Evolutionary conservation across 1,140 invertebrate species (phyloP), one percentile per base, ranked within the genome.

Genomic region (Euwallacea fornicatus): DNA sequence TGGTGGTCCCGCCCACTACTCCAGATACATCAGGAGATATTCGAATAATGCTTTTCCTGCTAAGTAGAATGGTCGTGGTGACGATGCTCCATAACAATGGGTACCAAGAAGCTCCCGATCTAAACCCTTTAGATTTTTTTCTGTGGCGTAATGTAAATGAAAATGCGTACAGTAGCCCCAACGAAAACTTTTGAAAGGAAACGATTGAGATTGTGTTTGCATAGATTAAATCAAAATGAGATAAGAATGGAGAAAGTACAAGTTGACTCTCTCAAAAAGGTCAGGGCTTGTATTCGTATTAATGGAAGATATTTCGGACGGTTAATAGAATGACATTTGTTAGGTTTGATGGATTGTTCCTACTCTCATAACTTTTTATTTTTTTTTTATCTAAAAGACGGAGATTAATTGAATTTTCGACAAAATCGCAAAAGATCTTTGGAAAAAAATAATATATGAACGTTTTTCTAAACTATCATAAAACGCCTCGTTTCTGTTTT

Each of bases 111-210:
- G 46, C 46, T n/a, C 46, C 46, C 46, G 6, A 50, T 50, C 46
- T 50, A 50, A 13, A 56, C 7, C 54, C 16, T 11, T 56, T 60
- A 10, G 9, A 60, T 60, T 60, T 60, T 60, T 60, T 13, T 41
- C 58, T 60, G 7, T 41, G 2, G 2, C 0, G 58, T 33, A 60
- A 10, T 10, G 16, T 13, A 41, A 60, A 3, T 6, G 21, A 33
- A 4, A 33, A 33, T 33, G 4, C 21, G 4, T 33, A 33, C 21
- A 33, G 21, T 33, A 33, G 21, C 58, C 9, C 54, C 54, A 56
- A 56, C 2, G 54, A 56, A 56, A 1, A n/a, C 54, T 13, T 13
- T 56, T 56, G 11, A 56, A 56, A 6, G 16, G 0, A 13, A 56
- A n/a, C 2, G 7, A 56, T 56, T 56, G 2, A 2, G 54, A 56